Evolutionary conservation across 2,888 invertebrate genomes (phyloP), one percentile per base, ranked within the genome.

Genomic region (Dorcus parallelipipedus): DNA sequence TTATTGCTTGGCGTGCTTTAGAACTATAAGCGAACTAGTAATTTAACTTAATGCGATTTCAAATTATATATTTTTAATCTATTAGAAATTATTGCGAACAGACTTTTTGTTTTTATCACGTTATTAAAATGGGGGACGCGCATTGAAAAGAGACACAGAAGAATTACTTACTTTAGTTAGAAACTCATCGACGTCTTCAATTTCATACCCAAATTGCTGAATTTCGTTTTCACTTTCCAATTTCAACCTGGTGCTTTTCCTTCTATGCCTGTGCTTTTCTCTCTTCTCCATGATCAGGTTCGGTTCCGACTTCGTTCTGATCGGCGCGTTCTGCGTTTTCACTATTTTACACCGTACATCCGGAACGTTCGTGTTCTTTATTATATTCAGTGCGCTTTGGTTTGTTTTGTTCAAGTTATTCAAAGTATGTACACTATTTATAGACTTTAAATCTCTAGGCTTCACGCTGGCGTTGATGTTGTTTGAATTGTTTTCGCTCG

Each of bases 161-260:
- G 4, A 26, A 26, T 26, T 4, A 43, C 53, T 77, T 73, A 88
- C 89, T 83, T 90, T 89, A 5, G 87, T 86, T 52, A 92, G 81
- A 74, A 91, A 91, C 61, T 86, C 86, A 73, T 91, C 91, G 61
- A 92, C 83, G 76, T 92, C 91, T 61, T 86, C 83, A 49, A 92
- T 91, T 66, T 91, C 90, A 69, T 92, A 91, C 51, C 91, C 91
- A 69, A 91, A 90, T 56, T 75, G 74, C 53, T 72, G 71, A 9
- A 67, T 60, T n/a, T 68, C 66, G 4, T 38, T 49, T 17, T 63
- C 62, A 5, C 63, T 64, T 78, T 81, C 78, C 17, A 54, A 58
- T 47, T 64, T 66, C 40, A 64, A 65, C 43, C 67, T 64, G 8
- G 63, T 52, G 42, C 78, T 74, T 62, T 82, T 82, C 51, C 73